Evolutionary conservation across 2,888 invertebrate species (phyloP).

Genomic region (Drosophila affinis): DNA sequence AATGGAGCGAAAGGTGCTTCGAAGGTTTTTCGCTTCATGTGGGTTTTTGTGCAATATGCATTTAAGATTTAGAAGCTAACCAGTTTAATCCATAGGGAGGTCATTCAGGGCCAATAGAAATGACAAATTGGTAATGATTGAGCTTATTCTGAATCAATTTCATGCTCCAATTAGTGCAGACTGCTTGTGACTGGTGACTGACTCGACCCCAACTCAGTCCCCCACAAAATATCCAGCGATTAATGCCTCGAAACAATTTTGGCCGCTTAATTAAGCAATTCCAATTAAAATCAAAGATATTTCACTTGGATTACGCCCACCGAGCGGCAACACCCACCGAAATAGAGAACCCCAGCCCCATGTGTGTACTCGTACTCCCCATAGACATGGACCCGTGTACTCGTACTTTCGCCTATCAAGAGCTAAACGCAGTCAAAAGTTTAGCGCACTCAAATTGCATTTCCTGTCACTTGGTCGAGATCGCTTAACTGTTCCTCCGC

Average conservation of each 20-base stretch:
- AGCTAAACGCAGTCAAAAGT: slow-evolving; percentile 67
- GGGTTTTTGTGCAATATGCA: background rate
- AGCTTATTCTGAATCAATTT: background rate
- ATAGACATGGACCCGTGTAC: slow-evolving; percentile 36
- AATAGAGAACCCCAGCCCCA: slow-evolving; percentile 16
- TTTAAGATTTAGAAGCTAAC: background rate
- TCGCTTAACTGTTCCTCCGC: slow-evolving; percentile 41
- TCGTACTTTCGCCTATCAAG: slow-evolving; percentile 71
- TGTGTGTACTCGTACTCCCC: slow-evolving; percentile 26
- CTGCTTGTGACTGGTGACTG: background rate
- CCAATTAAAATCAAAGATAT: slow-evolving; percentile 54
- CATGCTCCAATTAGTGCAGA: background rate
- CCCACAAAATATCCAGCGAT: slow-evolving; percentile 20
- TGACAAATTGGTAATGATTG: background rate
- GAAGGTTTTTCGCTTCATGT: background rate
- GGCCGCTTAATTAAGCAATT: slow-evolving; percentile 72
- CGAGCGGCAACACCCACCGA: slow-evolving; percentile 60
- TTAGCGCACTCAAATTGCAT: slow-evolving; percentile 74
- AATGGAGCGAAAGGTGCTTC: background rate
- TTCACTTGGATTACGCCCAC: slow-evolving; percentile 57
- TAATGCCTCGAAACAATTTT: slow-evolving; percentile 29
- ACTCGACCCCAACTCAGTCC: background rate
- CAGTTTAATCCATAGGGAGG: background rate
- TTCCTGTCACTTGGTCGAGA: slow-evolving; percentile 75
- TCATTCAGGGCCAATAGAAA: background rate